A percentile compares a stretch with the other conserved stretches of the same genome.
Conservation (phyloP, 2,113 vertebrate genomes). For the Talpa occidentalis region DNA sequence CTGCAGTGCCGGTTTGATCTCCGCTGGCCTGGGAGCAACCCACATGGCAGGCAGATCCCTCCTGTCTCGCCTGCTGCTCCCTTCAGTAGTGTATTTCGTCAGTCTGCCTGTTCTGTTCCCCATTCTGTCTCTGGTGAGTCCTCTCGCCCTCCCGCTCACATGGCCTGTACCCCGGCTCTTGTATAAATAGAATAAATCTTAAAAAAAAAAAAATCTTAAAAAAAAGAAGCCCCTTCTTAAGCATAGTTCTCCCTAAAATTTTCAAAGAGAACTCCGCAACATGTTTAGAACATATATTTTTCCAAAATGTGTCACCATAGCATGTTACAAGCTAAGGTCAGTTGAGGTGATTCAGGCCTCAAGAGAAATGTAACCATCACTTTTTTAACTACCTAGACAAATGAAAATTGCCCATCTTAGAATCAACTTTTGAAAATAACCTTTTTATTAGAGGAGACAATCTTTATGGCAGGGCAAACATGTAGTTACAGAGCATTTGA, state of each 20-base stretch:
- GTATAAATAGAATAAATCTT: no score
- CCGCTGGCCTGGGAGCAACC: no score
- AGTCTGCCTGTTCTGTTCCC: no score
- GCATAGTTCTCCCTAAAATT: background rate
- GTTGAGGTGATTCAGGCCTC: background rate
- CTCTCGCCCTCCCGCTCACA: no score
- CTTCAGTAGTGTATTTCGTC: no score
- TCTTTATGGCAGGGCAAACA: background rate
- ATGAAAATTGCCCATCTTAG: background rate
- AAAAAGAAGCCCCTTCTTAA: background rate
- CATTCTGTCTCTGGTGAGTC: no score
- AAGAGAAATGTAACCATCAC: background rate
- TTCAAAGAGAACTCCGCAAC: background rate
- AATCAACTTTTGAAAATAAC: background rate
- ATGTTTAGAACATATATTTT: background rate
- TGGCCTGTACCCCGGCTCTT: no score
- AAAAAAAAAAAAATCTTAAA: no score
- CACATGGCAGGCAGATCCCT: no score
- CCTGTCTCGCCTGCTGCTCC: no score
- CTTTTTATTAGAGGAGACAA: background rate
- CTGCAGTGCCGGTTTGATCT: no score
- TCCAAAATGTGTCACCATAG: background rate
- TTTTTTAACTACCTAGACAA: background rate
- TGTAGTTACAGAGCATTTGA: background rate
- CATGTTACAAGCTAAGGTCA: background rate